Percentiles rank a stretch among this genome's conserved stretches.
Evolutionary conservation across 2,113 vertebrate genomes (phyloP).

Genomic region (Glaucomys volans): DNA sequence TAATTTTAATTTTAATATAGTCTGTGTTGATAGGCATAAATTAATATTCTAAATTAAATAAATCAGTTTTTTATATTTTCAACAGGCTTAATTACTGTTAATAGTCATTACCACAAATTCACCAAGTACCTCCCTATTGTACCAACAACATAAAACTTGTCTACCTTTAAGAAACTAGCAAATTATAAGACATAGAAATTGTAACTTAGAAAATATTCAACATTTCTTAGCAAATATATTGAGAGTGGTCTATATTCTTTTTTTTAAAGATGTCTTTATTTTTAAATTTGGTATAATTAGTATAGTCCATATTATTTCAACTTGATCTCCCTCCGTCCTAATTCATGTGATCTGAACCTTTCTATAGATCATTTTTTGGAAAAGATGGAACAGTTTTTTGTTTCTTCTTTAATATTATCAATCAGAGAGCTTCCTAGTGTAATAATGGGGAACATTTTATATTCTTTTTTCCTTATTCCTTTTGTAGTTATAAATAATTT

Average conservation of each 20-base stretch:
- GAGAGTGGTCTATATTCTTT: neutral
- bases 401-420: conserved; percentile 43
- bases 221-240: conserved; percentile 13
- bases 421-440: conserved; percentile 11
- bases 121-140: neutral
- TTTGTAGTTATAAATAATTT: conserved; percentile 59
- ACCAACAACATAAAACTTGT: neutral
- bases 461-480: neutral
- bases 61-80: conserved; percentile 7
- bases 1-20: neutral
- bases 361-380: neutral
- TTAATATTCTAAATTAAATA: conserved; percentile 12
- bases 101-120: neutral
- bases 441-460: conserved; percentile 11
- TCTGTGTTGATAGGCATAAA: neutral
- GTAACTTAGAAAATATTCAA: neutral
- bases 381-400: conserved; percentile 19
- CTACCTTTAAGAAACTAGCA: neutral
- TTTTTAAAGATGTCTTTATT: neutral
- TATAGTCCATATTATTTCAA: neutral
- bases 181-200: neutral
- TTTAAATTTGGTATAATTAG: too few relatives aligned
- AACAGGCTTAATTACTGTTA: neutral
- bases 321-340: neutral
- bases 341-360: neutral